phyloP scores from a whole-genome alignment of 2,113 vertebrate species.

The Agapornis roseicollis region DNA sequence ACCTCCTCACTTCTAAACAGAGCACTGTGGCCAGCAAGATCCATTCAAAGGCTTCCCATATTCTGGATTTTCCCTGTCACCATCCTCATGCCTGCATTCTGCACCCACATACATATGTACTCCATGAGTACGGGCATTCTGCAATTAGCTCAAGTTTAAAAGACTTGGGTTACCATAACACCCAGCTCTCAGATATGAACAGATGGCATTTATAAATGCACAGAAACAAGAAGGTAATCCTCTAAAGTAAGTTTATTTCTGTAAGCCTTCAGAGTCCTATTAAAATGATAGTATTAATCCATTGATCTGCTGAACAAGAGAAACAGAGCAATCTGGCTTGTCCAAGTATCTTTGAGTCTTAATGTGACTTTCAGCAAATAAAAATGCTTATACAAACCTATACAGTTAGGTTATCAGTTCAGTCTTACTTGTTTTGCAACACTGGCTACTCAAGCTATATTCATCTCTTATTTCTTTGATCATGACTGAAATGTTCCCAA shows the following conservation, averaged over 20 bases:
- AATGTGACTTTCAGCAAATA: background rate
- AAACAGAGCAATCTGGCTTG: background rate
- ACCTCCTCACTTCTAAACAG: background rate
- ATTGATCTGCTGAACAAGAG: constrained; percentile 5
- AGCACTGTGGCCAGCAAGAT: background rate
- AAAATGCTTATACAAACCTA: background rate
- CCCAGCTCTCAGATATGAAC: background rate
- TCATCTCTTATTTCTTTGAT: background rate
- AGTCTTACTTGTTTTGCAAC: background rate
- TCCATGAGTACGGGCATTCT: background rate
- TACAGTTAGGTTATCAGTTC: background rate
- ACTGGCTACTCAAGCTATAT: background rate
- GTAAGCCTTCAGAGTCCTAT: background rate
- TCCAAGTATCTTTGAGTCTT: background rate
- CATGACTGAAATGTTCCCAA: background rate
- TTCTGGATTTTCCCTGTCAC: background rate
- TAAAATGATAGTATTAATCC: constrained; percentile 6
- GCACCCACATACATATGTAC: constrained; percentile 28
- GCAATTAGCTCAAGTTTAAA: constrained; percentile 26
- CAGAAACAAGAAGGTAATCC: constrained; percentile 48
- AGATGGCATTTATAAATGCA: constrained; percentile 62
- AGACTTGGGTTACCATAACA: constrained; percentile 63
- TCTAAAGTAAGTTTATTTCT: constrained; percentile 54
- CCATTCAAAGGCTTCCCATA: background rate
- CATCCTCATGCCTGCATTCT: background rate